These are phyloP conservation scores for Ageneiosus marmoratus DNA, from an alignment of 2,113 vertebrate genomes.

Conservation along the genomic window DNA sequence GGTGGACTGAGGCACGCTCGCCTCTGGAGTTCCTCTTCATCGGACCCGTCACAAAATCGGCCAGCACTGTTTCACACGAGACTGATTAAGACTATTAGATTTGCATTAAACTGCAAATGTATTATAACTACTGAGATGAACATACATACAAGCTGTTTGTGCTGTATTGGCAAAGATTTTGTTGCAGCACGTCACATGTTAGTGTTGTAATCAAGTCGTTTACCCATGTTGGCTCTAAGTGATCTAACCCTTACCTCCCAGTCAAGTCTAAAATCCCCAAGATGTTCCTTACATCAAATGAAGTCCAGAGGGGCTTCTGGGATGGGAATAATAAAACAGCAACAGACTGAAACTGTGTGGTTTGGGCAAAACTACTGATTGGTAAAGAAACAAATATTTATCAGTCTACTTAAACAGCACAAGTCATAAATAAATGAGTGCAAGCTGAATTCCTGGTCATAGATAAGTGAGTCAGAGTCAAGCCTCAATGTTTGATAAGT, in stretches of 20 bases:
- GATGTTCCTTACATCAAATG: background rate
- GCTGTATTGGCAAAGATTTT: background rate
- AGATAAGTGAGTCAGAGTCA: background rate
- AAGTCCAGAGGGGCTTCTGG: background rate
- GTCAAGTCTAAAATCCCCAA: background rate
- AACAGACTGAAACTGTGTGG: background rate
- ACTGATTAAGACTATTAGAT: slow-evolving; percentile 3
- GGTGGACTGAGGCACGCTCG: slow-evolving; percentile 12
- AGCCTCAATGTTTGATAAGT: background rate
- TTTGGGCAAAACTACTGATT: background rate
- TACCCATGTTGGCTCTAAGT: background rate
- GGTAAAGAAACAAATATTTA: background rate
- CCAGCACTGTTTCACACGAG: slow-evolving; percentile 1
- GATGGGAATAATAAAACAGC: slow-evolving; percentile 5
- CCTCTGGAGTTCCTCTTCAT: slow-evolving; percentile 13
- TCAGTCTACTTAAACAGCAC: background rate
- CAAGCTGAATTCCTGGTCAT: background rate
- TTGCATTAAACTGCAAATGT: background rate
- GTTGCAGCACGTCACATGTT: background rate
- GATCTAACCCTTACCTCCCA: background rate
- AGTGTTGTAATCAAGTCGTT: background rate
- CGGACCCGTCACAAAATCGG: slow-evolving; percentile 10
- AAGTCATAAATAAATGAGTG: background rate
- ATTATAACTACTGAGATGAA: background rate
- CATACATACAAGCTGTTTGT: background rate